Conservation (phyloP, 1,140 invertebrate genomes). For the Drosophila auraria region DNA sequence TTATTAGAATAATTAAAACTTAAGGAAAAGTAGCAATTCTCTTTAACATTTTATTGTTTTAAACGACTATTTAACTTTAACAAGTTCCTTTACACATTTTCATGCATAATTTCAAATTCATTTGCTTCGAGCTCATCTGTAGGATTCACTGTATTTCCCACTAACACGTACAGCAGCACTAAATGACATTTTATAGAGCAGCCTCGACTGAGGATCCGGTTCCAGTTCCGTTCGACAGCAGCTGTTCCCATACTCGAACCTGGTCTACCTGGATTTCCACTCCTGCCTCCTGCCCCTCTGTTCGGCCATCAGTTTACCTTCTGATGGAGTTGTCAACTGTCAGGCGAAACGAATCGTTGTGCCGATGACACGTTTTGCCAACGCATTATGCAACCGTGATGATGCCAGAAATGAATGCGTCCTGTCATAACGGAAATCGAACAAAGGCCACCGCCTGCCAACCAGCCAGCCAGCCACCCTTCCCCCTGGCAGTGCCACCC, state of each 20-base stretch:
- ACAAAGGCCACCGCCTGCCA: constrained; percentile 12
- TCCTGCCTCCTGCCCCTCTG: not conserved
- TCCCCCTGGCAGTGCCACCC: not conserved
- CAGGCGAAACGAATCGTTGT: constrained; percentile 35
- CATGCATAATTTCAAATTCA: not conserved
- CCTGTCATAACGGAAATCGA: constrained; percentile 67
- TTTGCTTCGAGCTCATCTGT: constrained; percentile 7
- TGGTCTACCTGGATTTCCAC: not conserved
- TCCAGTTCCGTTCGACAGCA: not conserved
- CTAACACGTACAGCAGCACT: constrained; percentile 33
- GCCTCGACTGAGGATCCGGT: constrained; percentile 25
- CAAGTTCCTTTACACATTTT: not conserved
- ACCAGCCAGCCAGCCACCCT: not conserved
- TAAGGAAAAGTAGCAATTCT: not conserved
- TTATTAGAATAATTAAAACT: not conserved
- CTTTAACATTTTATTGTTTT: too few relatives aligned
- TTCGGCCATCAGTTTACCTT: constrained; percentile 35
- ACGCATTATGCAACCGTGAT: constrained; percentile 69
- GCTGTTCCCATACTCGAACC: not conserved
- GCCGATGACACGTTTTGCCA: constrained; percentile 75
- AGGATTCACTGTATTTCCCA: constrained; percentile 9
- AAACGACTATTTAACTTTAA: not conserved
- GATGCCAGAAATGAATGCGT: constrained; percentile 67
- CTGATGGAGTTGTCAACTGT: constrained; percentile 53
- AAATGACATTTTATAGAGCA: constrained; percentile 67